Conservation (phyloP, 2,797 vertebrate genomes). For the Gymnodraco acuticeps region DNA sequence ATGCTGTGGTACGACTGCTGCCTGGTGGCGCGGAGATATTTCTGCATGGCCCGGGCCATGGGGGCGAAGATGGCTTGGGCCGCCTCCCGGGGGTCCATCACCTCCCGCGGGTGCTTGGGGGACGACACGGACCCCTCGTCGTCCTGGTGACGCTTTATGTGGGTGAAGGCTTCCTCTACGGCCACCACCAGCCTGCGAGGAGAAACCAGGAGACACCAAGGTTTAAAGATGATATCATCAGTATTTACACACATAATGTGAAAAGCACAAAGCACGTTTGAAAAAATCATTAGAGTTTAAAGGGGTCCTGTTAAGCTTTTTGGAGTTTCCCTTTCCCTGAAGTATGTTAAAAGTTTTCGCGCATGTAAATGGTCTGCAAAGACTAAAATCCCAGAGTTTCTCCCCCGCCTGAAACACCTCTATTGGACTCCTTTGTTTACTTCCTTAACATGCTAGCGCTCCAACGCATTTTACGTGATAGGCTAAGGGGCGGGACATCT, state of each 20-base stretch:
- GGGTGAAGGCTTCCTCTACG: slow-evolving; percentile 94
- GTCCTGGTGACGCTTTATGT: slow-evolving; percentile 91
- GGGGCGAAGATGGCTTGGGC: slow-evolving; percentile 94
- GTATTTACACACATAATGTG: too few relatives aligned
- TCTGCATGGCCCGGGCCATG: slow-evolving; percentile 95
- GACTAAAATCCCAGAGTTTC: too few relatives aligned
- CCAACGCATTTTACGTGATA: too few relatives aligned
- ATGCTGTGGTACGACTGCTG: slow-evolving; percentile 94
- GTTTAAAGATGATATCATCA: not conserved
- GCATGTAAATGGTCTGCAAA: too few relatives aligned
- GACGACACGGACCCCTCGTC: slow-evolving; percentile 77
- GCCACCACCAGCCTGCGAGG: slow-evolving; percentile 90
- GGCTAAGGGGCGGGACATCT: too few relatives aligned
- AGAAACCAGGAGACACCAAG: not conserved
- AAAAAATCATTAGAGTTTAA: not conserved
- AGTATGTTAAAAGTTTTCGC: too few relatives aligned
- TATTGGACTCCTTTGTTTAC: too few relatives aligned
- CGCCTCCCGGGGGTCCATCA: slow-evolving; percentile 93
- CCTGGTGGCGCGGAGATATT: slow-evolving; percentile 92
- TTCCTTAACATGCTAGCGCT: too few relatives aligned
- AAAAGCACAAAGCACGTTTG: not conserved
- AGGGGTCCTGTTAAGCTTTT: too few relatives aligned
- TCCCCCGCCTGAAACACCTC: too few relatives aligned
- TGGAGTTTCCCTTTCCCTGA: too few relatives aligned
- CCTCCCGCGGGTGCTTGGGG: slow-evolving; percentile 89